Conservation (phyloP, 2,888 invertebrate species). For the Tillus elongatus region DNA sequence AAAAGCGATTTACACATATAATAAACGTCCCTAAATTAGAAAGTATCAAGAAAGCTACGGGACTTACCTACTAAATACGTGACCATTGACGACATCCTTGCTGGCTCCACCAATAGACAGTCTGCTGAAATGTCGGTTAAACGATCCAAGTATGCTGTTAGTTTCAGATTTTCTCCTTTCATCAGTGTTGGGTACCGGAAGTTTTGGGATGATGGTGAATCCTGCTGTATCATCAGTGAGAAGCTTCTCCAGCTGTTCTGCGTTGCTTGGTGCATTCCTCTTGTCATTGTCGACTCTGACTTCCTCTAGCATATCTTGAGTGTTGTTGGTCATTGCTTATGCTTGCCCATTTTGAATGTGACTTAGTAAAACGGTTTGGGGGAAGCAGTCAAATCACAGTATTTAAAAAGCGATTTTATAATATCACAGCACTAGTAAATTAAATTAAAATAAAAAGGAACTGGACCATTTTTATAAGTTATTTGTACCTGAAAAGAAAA, state of each 20-base stretch:
- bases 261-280: conserved; percentile 11
- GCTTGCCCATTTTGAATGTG: too few species aligned
- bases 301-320: conserved; percentile 26
- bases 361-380: too few species aligned
- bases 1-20: too few species aligned
- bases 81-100: conserved; percentile 27
- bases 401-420: neutral
- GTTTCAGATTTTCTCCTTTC: conserved; percentile 32
- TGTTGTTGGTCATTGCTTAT: conserved; percentile 27
- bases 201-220: conserved; percentile 15
- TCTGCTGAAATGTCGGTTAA: conserved; percentile 46
- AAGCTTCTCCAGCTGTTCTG: conserved; percentile 25
- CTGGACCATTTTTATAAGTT: too few species aligned
- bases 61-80: conserved; percentile 31
- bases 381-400: conserved; percentile 1
- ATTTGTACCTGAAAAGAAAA: too few species aligned
- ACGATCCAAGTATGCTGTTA: conserved; percentile 45
- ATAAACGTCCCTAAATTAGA: too few species aligned
- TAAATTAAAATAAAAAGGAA: too few species aligned
- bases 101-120: conserved; percentile 42
- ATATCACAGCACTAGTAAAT: conserved; percentile 4
- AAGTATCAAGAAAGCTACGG: too few species aligned
- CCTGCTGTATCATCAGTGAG: conserved; percentile 17
- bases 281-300: conserved; percentile 22
- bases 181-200: conserved; percentile 11